Base-by-base conservation (phyloP, 2,888 invertebrate genomes). In the Psylliodes chrysocephalus region DNA sequence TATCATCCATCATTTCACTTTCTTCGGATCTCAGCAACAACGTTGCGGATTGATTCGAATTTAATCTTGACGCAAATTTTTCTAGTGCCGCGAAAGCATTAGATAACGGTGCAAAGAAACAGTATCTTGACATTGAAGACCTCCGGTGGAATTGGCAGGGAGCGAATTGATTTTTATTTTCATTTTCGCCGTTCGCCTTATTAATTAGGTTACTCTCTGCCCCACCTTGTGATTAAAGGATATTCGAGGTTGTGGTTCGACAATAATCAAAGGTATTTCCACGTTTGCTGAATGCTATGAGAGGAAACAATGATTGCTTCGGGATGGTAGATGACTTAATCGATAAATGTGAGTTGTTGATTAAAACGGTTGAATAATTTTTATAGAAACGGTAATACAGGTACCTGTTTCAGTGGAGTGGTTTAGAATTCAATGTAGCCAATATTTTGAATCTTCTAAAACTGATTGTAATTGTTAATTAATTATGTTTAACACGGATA, bases 91-190 rank as follows among this genome's bases (percentile, higher is more conserved):
- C 15, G 42, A 42, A 17, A 1, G 38, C 38, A 22, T 14, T 22
- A 7, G 14, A 53, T 53, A 53, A 53, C 53, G 53, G 53, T 53
- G 3, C 8, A 6, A 22, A 38, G 53, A 53, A 53, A 53, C 53
- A 53, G 53, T 53, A 53, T 25, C 35, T 53, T 53, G 53, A 53
- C 53, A 35, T 38, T 22, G 14, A 53, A 53, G 53, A 53, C 53
- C 40, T 53, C 38, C 17, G 30, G 8, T 51, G 18, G n/a, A 30
- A 18, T 47, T 51, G 17, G 30, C 15, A 51, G 14, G 22, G 22
- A 38, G 15, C 25, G 12, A 38, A 8, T 2, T 14, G 22, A 49
- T 49, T 30, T 49, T 30, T 22, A 15, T 15, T 22, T n/a, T n/a
- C n/a, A n/a, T 30, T 52, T 52, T 19, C 15, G 33, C 33, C 14